These are phyloP conservation scores for Linnaemya vulpina DNA, from an alignment of 2,888 invertebrate species.

Conservation along the genomic window DNA sequence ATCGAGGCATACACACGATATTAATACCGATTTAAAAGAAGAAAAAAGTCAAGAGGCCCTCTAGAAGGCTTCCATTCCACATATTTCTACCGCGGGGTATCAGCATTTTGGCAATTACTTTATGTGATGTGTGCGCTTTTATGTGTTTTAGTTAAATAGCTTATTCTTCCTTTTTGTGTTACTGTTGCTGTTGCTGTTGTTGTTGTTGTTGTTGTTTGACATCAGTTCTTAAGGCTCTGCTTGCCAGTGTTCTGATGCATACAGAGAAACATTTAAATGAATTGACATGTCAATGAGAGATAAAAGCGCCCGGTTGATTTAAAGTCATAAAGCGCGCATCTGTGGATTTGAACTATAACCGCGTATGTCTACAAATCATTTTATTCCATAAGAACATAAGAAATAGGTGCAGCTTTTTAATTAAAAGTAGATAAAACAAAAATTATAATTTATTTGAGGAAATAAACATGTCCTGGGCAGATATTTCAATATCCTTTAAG, in stretches of 20 bases:
- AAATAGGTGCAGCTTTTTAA: too few relatives aligned
- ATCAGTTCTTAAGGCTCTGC: conserved; percentile 49
- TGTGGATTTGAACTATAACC: too few relatives aligned
- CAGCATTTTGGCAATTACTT: conserved; percentile 53
- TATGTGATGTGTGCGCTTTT: conserved; percentile 28
- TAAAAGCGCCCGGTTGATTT: conserved; percentile 31
- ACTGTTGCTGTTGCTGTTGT: neutral
- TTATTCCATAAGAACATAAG: too few relatives aligned
- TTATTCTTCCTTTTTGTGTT: conserved; percentile 13
- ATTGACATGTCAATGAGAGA: conserved; percentile 57
- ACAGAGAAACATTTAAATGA: conserved; percentile 42
- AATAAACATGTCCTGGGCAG: too few relatives aligned
- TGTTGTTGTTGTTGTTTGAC: conserved; percentile 18
- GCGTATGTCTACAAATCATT: too few relatives aligned
- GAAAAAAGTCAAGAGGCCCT: too few relatives aligned
- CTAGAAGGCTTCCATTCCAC: neutral
- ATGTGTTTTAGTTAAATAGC: conserved; percentile 46
- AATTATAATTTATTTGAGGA: too few relatives aligned
- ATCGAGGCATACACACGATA: too few relatives aligned
- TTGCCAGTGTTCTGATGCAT: conserved; percentile 41
- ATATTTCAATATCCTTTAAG: too few relatives aligned
- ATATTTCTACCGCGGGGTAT: neutral
- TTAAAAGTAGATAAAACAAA: too few relatives aligned
- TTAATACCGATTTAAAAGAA: too few relatives aligned
- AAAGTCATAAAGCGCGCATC: neutral